Percentiles rank a stretch among this genome's conserved stretches.
Evolutionary conservation across 2,797 vertebrate species (phyloP).

Genomic region (Acomys russatus): DNA sequence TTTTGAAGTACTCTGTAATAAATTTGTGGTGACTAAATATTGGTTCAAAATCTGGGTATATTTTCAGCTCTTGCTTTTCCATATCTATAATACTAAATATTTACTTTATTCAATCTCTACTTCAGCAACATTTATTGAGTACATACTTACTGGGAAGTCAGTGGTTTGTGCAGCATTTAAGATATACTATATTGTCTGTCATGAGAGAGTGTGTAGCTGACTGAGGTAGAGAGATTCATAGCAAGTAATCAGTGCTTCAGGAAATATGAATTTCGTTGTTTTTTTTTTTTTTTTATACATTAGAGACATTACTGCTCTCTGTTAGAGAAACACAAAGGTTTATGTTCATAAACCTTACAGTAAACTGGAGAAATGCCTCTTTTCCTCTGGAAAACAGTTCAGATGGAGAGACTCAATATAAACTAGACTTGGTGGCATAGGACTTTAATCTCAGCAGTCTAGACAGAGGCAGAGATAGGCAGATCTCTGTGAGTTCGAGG

Average conservation of each 20-base stretch:
- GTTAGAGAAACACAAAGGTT: background rate
- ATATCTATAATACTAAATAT: background rate
- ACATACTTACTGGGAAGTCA: background rate
- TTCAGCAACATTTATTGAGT: background rate
- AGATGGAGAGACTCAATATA: background rate
- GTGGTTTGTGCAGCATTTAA: background rate
- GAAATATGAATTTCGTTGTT: background rate
- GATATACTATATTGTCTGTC: background rate
- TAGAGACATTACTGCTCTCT: background rate
- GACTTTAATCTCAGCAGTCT: no score
- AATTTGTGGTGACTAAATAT: background rate
- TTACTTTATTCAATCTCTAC: background rate
- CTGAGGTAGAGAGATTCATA: background rate
- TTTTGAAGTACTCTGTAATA: background rate
- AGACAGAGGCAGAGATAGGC: no score
- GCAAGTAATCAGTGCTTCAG: background rate
- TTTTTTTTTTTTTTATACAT: background rate
- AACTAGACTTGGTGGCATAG: no score
- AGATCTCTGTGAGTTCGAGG: no score
- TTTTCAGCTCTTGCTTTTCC: background rate
- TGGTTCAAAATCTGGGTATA: background rate
- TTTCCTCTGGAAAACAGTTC: background rate
- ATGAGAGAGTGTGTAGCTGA: rapidly evolving
- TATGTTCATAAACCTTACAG: background rate
- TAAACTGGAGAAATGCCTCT: background rate